Percentiles rank a stretch among this genome's conserved stretches.
phyloP scores from a whole-genome alignment of 1,140 invertebrate genomes.

The Leptonema lineaticorne region DNA sequence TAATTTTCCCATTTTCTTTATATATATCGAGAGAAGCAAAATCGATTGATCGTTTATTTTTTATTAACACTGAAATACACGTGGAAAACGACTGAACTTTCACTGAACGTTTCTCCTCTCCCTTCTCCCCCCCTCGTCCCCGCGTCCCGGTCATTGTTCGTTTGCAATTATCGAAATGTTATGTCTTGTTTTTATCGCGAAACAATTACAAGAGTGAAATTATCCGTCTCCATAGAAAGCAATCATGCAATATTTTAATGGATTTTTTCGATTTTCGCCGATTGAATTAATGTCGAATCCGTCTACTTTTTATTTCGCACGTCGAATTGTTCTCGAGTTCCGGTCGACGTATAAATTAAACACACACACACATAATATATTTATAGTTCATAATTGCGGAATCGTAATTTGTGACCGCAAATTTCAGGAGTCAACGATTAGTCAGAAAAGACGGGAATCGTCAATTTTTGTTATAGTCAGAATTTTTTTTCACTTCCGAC shows the following conservation, averaged over 20 bases:
- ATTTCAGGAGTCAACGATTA: no score
- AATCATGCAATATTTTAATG: conserved; percentile 2
- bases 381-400: no score
- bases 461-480: no score
- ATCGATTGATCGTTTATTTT: no score
- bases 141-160: neutral
- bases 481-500: no score
- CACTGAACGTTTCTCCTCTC: neutral
- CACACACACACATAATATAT: no score
- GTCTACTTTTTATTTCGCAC: neutral
- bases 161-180: neutral
- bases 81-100: conserved; percentile 1
- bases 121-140: neutral
- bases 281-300: neutral
- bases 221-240: neutral
- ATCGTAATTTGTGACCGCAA: no score
- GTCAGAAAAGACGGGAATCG: no score
- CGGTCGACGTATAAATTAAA: no score
- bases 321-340: neutral
- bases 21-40: no score
- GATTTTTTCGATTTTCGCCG: neutral
- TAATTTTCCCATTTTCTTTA: conserved; percentile 1
- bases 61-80: no score
- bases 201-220: conserved; percentile 5
- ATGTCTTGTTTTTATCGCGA: conserved; percentile 7